Conservation (phyloP, 2,113 vertebrate genomes). For the Jacana jacana region DNA sequence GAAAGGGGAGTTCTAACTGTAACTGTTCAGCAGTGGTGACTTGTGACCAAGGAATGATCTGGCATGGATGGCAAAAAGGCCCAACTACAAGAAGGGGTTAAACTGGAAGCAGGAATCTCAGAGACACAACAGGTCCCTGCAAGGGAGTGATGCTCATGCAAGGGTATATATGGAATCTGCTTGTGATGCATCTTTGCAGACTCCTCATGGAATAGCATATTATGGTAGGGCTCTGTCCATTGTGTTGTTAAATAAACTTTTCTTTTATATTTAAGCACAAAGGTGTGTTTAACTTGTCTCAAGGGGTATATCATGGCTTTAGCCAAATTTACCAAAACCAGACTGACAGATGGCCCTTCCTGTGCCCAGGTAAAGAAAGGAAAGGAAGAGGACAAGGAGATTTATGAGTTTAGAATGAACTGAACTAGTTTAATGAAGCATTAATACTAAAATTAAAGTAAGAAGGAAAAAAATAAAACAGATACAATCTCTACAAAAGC, state of each 20-base stretch:
- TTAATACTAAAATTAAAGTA: too few relatives aligned
- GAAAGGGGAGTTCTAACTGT: background rate
- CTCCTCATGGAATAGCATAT: fast-evolving
- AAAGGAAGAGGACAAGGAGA: too few relatives aligned
- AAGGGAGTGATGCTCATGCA: background rate
- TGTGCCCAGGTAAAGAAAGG: too few relatives aligned
- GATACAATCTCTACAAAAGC: too few relatives aligned
- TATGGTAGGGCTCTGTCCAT: background rate
- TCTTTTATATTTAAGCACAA: background rate
- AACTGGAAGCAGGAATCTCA: background rate
- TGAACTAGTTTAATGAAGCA: too few relatives aligned
- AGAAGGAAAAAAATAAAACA: too few relatives aligned
- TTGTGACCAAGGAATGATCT: background rate
- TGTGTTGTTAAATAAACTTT: background rate
- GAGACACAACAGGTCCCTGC: background rate
- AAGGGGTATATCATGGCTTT: background rate
- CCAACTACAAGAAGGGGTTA: background rate
- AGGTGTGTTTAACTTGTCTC: background rate
- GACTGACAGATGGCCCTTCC: too few relatives aligned
- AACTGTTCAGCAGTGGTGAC: background rate
- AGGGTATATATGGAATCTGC: background rate
- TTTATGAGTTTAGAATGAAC: too few relatives aligned
- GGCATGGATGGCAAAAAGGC: background rate
- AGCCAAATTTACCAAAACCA: too few relatives aligned
- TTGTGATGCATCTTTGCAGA: background rate